These are phyloP conservation scores for Lota lota DNA, from an alignment of 2,113 vertebrate genomes.

Conservation along the genomic window DNA sequence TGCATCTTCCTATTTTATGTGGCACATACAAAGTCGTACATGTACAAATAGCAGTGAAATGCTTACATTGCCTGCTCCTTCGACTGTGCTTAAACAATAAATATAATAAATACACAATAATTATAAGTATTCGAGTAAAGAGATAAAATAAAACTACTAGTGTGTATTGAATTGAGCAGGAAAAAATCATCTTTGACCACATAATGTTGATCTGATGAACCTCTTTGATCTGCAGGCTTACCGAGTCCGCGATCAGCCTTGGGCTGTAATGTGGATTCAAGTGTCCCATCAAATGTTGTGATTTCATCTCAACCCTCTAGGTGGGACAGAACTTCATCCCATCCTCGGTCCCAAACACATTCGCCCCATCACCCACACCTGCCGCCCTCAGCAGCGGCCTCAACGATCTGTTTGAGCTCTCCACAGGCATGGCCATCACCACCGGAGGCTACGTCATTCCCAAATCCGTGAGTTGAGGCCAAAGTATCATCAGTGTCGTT, in stretches of 20 bases:
- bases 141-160: no score
- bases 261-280: not conserved
- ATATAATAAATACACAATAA: no score
- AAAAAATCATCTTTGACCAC: no score
- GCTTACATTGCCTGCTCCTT: no score
- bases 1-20: no score
- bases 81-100: no score
- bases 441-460: constrained; percentile 85
- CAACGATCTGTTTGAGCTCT: constrained; percentile 95
- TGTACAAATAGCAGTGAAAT: no score
- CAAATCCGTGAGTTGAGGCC: constrained; percentile 82
- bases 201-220: not conserved
- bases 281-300: not conserved
- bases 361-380: constrained; percentile 95
- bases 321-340: constrained; percentile 98
- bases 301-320: constrained; percentile 55
- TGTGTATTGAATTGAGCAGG: no score
- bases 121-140: no score
- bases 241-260: not conserved
- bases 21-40: no score
- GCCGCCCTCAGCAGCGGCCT: constrained; percentile 89
- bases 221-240: not conserved
- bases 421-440: constrained; percentile 90
- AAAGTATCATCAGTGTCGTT: no score
- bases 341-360: constrained; percentile 89